A percentile compares a stretch with the other conserved stretches of the same genome.
Conservation (phyloP, 1,140 invertebrate genomes). For the Orius laevigatus region DNA sequence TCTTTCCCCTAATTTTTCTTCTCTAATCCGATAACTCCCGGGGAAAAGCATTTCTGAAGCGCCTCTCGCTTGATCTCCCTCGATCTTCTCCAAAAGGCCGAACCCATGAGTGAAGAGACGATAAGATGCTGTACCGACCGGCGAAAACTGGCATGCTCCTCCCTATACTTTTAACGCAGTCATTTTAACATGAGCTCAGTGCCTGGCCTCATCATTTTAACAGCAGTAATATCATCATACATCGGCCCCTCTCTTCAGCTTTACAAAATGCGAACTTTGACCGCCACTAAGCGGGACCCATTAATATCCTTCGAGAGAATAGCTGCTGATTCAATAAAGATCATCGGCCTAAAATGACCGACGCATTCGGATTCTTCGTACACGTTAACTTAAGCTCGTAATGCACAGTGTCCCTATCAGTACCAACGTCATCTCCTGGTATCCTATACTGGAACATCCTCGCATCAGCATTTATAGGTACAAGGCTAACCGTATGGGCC, state of each 20-base stretch:
- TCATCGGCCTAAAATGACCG: slow-evolving; percentile 64
- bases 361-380: slow-evolving; percentile 52
- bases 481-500: slow-evolving; percentile 75
- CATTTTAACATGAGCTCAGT: slow-evolving; percentile 81
- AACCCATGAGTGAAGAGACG: slow-evolving; percentile 77
- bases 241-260: slow-evolving; percentile 55
- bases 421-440: slow-evolving; percentile 41
- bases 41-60: slow-evolving; percentile 72
- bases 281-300: slow-evolving; percentile 83
- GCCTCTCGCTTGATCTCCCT: slow-evolving; percentile 63
- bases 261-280: slow-evolving; percentile 58
- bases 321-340: slow-evolving; percentile 67
- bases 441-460: slow-evolving; percentile 74
- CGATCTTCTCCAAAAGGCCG: slow-evolving; percentile 59
- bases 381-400: slow-evolving; percentile 86
- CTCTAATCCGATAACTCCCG: slow-evolving; percentile 75
- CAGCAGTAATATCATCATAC: slow-evolving; percentile 75
- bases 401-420: slow-evolving; percentile 73
- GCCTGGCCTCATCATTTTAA: slow-evolving; percentile 87
- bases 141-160: slow-evolving; percentile 98
- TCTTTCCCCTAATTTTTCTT: slow-evolving; percentile 31
- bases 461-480: slow-evolving; percentile 89
- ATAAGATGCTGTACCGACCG: slow-evolving; percentile 91
- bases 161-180: slow-evolving; percentile 89
- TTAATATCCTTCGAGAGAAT: slow-evolving; percentile 43